These are phyloP conservation scores for Sebastolobus altivelis DNA, from an alignment of 2,797 vertebrate genomes.

Conservation along the genomic window DNA sequence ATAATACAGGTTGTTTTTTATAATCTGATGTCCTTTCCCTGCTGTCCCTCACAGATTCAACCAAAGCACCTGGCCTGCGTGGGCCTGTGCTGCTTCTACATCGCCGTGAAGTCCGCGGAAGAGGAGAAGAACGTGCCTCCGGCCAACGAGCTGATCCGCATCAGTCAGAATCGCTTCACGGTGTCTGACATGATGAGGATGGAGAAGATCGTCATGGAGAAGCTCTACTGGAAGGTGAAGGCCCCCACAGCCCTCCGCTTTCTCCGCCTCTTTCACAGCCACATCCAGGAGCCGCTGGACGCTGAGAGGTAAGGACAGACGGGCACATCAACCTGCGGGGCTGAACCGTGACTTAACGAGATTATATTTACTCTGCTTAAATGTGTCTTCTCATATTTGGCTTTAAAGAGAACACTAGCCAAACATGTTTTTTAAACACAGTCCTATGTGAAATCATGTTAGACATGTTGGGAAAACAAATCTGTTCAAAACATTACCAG, in stretches of 20 bases:
- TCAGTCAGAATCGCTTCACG: conserved; percentile 95
- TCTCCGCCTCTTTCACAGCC: conserved; percentile 89
- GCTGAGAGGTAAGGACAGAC: conserved; percentile 87
- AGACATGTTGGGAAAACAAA: conserved; percentile 22
- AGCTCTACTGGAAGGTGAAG: conserved; percentile 93
- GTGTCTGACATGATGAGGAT: conserved; percentile 97
- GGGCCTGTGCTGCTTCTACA: conserved; percentile 95
- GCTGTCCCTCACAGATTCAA: conserved; percentile 87
- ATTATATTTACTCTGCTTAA: conserved; percentile 57
- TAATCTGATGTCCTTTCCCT: background rate
- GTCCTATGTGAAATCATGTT: conserved; percentile 19
- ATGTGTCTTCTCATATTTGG: conserved; percentile 59
- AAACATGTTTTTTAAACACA: conserved; percentile 38
- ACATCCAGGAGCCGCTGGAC: conserved; percentile 87
- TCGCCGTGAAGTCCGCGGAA: conserved; percentile 92
- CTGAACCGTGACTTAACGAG: conserved; percentile 56
- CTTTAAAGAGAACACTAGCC: conserved; percentile 42
- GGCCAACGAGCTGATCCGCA: conserved; percentile 93
- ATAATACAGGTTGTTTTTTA: background rate
- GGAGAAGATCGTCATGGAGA: conserved; percentile 97
- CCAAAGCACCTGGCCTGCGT: conserved; percentile 96
- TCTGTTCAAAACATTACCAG: background rate
- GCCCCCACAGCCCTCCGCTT: conserved; percentile 92
- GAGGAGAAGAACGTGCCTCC: conserved; percentile 95
- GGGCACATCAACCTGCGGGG: conserved; percentile 50